Base-by-base conservation (phyloP, 2,113 vertebrate species). In the Cebidichthys violaceus region DNA sequence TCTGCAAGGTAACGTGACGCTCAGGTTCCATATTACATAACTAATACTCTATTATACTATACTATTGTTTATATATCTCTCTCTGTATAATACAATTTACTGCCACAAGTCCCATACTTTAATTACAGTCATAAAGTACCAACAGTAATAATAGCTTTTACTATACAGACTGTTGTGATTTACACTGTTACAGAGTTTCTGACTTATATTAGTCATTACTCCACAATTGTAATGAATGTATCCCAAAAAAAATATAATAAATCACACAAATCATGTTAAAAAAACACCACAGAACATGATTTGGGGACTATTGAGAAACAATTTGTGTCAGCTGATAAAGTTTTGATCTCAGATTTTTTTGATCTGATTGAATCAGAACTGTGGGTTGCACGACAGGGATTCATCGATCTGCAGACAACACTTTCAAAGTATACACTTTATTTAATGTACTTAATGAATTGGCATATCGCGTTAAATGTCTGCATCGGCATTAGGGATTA, bases 401-500 rank as follows among this genome's bases (percentile, higher is more conserved):
- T 54, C 54, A 71, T 45, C 41, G 18, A 41, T 59, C 72, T 41
- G 33, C 22, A 62, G 74, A 67, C 62, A 78, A 50, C 13, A 13
- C 31, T 67, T 24, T 35, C 24, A 41, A 65, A 79, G 74, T n/a
- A 71, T 54, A 54, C 22, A 64, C 50, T 55, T 81, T 22, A 70
- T 81, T 47, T 27, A 68, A 82, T 37, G 37, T 14, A 13, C 47
- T 72, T 65, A 52, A 74, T 82, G 61, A 79, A 76, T 65, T 39
- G 65, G 24, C 29, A 75, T 37, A 75, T 75, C 11, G 65, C 35
- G 50, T 0, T 45, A 9, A 77, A 54, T 47, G 61, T 70, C 64
- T 13, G 27, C 24, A 27, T 83, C 29, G 66, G 57, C 69, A 87
- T 87, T 66, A 57, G 41, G 45, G 71, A 59, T 72, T 72, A 57